Percentiles rank a stretch among this genome's conserved stretches.
These are phyloP conservation scores for Onychorhynchus coronatus DNA, from an alignment of 2,113 vertebrate genomes.

Conservation along the genomic window DNA sequence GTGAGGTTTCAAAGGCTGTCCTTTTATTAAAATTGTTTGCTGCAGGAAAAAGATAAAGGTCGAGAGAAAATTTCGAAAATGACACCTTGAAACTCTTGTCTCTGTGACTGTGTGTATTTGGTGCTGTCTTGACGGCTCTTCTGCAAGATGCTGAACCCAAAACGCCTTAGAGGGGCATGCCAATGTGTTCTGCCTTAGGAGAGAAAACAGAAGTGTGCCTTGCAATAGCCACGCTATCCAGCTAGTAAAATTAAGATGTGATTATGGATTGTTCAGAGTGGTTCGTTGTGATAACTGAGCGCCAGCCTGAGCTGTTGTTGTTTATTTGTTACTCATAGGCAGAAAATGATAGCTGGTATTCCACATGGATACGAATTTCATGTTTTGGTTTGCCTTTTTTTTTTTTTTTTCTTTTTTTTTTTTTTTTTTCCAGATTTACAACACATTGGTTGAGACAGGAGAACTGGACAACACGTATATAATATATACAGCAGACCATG, in stretches of 20 bases:
- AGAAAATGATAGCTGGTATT: not conserved
- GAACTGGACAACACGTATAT: slow-evolving; percentile 95
- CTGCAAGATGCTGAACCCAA: not conserved
- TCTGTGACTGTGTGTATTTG: not conserved
- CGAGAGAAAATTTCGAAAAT: not conserved
- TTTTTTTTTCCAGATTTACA: slow-evolving; percentile 79
- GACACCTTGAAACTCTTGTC: not conserved
- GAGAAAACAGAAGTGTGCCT: not conserved
- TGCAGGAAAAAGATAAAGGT: not conserved
- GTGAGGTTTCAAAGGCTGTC: not conserved
- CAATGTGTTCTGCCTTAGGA: not conserved
- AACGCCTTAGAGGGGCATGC: not conserved
- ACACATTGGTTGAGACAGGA: slow-evolving; percentile 87
- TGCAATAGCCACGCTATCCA: not conserved
- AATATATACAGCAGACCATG: slow-evolving; percentile 95
- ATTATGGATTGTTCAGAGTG: not conserved
- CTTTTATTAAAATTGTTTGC: not conserved
- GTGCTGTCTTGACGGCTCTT: not conserved
- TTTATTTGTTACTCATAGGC: not conserved
- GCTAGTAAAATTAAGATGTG: not conserved
- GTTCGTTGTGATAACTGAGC: not conserved
- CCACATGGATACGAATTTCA: not conserved
- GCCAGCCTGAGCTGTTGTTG: not conserved
- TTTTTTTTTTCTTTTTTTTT: not conserved
- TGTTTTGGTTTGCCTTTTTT: not conserved